phyloP scores from a whole-genome alignment of 2,797 vertebrate species.

The Liasis olivaceus region DNA sequence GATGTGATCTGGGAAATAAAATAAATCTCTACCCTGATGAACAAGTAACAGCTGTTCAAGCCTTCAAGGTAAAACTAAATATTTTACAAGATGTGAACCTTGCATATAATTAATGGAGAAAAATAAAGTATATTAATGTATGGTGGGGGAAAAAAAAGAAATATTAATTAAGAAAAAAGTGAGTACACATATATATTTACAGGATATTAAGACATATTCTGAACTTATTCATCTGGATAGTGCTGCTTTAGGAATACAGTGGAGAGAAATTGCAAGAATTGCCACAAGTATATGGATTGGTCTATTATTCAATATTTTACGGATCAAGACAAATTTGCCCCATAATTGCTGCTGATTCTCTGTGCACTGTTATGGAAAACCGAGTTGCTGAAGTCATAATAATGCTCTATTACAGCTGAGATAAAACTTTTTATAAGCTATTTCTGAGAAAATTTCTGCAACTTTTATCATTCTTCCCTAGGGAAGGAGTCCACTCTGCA shows the following conservation, averaged over 20 bases:
- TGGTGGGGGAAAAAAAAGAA: neutral
- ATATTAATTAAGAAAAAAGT: slow-evolving; percentile 2
- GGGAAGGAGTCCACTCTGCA: neutral
- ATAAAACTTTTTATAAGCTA: neutral
- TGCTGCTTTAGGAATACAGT: neutral
- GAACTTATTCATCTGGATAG: slow-evolving; percentile 3
- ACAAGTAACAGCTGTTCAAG: slow-evolving; percentile 37
- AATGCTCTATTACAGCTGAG: neutral
- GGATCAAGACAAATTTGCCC: neutral
- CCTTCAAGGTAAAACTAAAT: slow-evolving; percentile 45
- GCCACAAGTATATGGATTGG: neutral
- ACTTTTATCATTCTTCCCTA: neutral
- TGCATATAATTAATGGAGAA: slow-evolving; percentile 2
- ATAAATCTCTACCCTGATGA: slow-evolving; percentile 12
- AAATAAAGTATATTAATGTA: slow-evolving; percentile 22
- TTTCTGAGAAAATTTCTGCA: neutral
- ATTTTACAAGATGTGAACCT: slow-evolving; percentile 24
- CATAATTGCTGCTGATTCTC: neutral
- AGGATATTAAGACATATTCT: neutral
- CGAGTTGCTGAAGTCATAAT: neutral
- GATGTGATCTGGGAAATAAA: slow-evolving; percentile 1
- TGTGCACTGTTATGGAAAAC: neutral
- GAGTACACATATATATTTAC: neutral
- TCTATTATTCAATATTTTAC: neutral
- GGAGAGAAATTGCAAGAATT: neutral